Conservation (phyloP, 2,888 invertebrate genomes). For the Tupiocoris notatus region DNA sequence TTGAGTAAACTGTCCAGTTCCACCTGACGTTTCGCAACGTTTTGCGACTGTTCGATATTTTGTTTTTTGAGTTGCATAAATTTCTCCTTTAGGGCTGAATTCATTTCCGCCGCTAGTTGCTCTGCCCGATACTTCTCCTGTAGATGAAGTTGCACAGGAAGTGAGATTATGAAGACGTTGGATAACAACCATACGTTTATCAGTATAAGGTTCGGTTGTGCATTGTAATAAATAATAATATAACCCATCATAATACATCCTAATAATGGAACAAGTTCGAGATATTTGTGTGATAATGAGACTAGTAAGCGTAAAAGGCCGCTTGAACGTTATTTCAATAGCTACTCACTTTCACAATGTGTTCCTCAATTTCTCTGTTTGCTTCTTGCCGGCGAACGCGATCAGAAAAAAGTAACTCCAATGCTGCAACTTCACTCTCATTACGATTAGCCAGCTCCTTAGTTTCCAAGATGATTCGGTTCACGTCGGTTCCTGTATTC, state of each 20-base stretch:
- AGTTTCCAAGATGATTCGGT: conserved; percentile 67
- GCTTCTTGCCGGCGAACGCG: conserved; percentile 66
- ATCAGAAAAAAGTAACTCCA: conserved; percentile 69
- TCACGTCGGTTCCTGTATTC: conserved; percentile 61
- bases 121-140: conserved; percentile 65
- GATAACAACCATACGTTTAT: no score
- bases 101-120: conserved; percentile 64
- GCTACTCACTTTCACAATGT: conserved; percentile 67
- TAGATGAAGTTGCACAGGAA: no score
- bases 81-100: conserved; percentile 61
- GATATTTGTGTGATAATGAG: no score
- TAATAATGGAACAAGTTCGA: no score
- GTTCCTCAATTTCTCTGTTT: conserved; percentile 64
- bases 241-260: no score
- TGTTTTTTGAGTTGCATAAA: conserved; percentile 58
- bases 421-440: conserved; percentile 63
- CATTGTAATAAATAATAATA: no score
- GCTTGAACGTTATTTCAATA: no score
- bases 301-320: no score
- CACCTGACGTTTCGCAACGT: conserved; percentile 61
- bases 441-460: conserved; percentile 59
- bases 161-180: no score
- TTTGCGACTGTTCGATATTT: conserved; percentile 58
- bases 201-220: no score
- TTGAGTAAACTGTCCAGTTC: conserved; percentile 65